Percentiles rank a stretch among this genome's conserved stretches.
phyloP scores from a whole-genome alignment of 2,113 vertebrate genomes.

The Tympanuchus pallidicinctus region DNA sequence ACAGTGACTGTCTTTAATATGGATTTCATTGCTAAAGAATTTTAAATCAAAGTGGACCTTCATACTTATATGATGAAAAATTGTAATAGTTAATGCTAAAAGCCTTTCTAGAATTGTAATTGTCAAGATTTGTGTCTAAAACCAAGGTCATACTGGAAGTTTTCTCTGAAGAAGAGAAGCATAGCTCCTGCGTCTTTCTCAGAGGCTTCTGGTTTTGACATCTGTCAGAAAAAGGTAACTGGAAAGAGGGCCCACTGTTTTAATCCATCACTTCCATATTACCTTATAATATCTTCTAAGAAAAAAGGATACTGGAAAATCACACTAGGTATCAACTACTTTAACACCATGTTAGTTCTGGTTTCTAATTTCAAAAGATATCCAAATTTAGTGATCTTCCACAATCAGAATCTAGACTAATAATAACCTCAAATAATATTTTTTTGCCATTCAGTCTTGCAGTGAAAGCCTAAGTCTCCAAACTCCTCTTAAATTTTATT shows the following conservation, averaged over 20 bases:
- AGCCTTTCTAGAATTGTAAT: neutral
- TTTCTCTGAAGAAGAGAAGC: neutral
- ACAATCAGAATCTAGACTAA: neutral
- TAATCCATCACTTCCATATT: neutral
- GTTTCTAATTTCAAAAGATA: neutral
- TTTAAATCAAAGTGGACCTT: neutral
- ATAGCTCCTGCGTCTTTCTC: neutral
- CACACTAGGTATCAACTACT: neutral
- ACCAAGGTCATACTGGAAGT: neutral
- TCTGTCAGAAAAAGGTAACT: neutral
- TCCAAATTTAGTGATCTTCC: neutral
- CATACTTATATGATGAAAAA: neutral
- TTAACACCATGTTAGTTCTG: neutral
- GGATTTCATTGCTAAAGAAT: neutral
- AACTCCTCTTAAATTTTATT: conserved; percentile 7
- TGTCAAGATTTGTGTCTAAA: neutral
- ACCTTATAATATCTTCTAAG: neutral
- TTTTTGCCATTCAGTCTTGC: neutral
- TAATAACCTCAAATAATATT: neutral
- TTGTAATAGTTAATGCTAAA: neutral
- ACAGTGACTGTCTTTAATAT: neutral
- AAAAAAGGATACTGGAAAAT: neutral
- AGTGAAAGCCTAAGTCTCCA: neutral
- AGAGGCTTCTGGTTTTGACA: neutral
- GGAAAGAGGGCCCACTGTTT: neutral